Conservation (phyloP, 2,113 vertebrate genomes). For the Hiodon tergisus region DNA sequence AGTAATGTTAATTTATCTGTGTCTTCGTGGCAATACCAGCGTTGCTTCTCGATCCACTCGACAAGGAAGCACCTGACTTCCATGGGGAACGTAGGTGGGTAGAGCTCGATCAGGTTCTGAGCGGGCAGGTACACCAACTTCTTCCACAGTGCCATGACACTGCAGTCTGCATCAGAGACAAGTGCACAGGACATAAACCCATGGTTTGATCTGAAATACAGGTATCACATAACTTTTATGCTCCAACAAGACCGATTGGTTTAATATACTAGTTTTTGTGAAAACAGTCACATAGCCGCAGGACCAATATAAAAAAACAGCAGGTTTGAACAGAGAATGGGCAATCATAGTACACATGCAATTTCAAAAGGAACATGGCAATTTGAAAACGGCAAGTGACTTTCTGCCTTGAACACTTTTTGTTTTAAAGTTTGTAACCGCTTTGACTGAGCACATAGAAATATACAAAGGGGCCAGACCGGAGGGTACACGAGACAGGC, state of each 20-base stretch:
- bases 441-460: conserved; percentile 15
- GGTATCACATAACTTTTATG: background rate
- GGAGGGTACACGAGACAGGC: background rate
- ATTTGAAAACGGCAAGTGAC: too few species aligned
- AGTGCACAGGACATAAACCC: background rate
- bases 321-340: too few species aligned
- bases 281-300: background rate
- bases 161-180: conserved; percentile 33
- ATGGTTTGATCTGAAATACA: background rate
- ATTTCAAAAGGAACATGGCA: too few species aligned
- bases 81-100: conserved; percentile 59
- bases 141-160: conserved; percentile 62
- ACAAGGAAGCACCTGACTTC: conserved; percentile 61
- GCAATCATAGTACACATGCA: too few species aligned
- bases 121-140: conserved; percentile 50
- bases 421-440: too few species aligned
- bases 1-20: background rate
- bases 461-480: background rate
- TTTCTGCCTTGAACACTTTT: too few species aligned
- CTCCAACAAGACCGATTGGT: background rate
- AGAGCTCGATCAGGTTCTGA: conserved; percentile 51
- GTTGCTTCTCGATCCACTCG: conserved; percentile 63
- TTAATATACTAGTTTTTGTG: background rate
- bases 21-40: conserved; percentile 50
- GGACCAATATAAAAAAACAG: too few species aligned